Conservation (phyloP, 2,113 vertebrate genomes). For the Pelvicachromis taeniatus region DNA sequence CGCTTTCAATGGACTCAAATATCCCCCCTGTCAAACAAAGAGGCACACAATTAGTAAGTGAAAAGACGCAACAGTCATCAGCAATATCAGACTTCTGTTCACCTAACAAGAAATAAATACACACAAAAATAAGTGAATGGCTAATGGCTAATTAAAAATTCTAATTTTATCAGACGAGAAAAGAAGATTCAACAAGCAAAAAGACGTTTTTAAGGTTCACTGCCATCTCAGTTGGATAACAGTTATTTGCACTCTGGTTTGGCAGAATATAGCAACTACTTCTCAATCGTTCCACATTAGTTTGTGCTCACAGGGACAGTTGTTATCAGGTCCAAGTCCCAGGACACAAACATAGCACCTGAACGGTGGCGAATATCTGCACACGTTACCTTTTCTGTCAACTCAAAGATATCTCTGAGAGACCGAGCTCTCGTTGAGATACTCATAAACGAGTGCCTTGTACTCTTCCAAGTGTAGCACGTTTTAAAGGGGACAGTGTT, state of each 20-base stretch:
- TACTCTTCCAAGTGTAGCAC: background rate
- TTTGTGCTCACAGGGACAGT: too few species aligned
- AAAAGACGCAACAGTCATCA: background rate
- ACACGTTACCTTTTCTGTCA: background rate
- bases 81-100: background rate
- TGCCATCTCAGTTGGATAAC: accelerated
- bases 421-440: background rate
- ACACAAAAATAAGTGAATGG: background rate
- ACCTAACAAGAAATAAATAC: background rate
- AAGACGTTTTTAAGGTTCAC: background rate
- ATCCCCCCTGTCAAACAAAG: slow-evolving; percentile 83
- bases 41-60: background rate
- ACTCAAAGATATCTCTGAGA: background rate
- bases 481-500: background rate
- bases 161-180: background rate
- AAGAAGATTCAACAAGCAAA: background rate
- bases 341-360: background rate
- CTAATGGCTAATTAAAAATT: too few species aligned
- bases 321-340: background rate
- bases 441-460: background rate
- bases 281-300: background rate
- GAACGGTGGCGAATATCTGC: background rate
- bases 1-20: slow-evolving; percentile 96
- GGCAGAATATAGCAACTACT: background rate
- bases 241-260: background rate